Evolutionary conservation across 2,888 invertebrate genomes (phyloP), one percentile per base, ranked within the genome.

Genomic region (Arctia plantaginis): DNA sequence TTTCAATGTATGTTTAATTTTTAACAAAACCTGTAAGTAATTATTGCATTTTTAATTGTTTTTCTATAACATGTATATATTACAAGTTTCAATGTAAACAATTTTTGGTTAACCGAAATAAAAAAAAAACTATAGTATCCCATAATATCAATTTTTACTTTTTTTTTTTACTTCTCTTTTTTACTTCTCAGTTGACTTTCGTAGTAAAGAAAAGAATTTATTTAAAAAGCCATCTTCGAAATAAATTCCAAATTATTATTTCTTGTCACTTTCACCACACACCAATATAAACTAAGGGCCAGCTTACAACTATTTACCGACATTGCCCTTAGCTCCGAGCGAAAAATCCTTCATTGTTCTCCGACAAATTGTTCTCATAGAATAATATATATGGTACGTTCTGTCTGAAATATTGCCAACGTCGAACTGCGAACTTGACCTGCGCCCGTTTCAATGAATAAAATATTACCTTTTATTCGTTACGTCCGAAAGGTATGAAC

Each of bases 301-400:
- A 83, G 87, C 90, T 90, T 88, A 86, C 90, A 82, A 84, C 88
- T 89, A 90, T 90, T 88, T 88, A 88, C 88, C 87, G 86, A 88
- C 89, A 89, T 90, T 89, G 89, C 89, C 86, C 90, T 89, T 89
- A 87, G 92, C 92, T 93, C 80, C 82, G 84, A 93, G 91, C 92
- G 90, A 93, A 94, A 93, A 93, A 93, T 93, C 88, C 86, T 85
- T 93, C 92, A 93, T 94, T 94, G 94, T 93, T 83, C 91, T 85
- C 89, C 89, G 90, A 93, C 92, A 93, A 93, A 94, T 94, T 92
- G 90, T 92, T 84, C 86, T 89, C 88, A 87, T 87, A 87, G 88
- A 89, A 91, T 92, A 91, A 90, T 90, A 88, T 87, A 88, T 89
- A 86, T 72, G 74, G 33, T 75, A 78, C 78, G 81, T 83, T 80